Percentiles rank a stretch among this genome's conserved stretches.
Conservation (phyloP, 2,113 vertebrate species). For the Phylloscopus whistleri region DNA sequence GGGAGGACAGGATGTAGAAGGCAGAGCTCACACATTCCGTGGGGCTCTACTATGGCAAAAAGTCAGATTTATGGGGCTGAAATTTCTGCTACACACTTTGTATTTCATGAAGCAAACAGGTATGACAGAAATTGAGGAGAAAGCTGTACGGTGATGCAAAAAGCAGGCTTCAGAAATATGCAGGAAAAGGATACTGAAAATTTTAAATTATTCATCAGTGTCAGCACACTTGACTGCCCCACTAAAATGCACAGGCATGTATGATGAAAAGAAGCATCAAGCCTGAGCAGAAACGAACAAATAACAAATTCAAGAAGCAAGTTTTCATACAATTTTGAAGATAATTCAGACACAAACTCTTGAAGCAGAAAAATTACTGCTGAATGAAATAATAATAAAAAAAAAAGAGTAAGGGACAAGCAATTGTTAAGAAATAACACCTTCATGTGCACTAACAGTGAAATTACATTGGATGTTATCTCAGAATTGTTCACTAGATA, state of each 20-base stretch:
- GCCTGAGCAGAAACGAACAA: neutral
- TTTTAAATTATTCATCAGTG: neutral
- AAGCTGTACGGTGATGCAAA: neutral
- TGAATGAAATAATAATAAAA: neutral
- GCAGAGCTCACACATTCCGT: neutral
- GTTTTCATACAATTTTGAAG: neutral
- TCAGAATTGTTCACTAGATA: neutral
- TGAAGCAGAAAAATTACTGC: neutral
- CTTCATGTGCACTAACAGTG: neutral
- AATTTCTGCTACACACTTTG: neutral
- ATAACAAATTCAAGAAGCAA: neutral
- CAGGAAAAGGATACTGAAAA: neutral
- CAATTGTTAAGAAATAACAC: neutral
- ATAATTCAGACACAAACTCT: neutral
- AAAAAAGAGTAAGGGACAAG: neutral
- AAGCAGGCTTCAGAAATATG: neutral
- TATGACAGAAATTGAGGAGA: neutral
- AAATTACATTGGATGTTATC: neutral
- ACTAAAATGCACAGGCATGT: neutral
- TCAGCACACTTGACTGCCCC: neutral
- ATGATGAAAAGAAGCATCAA: neutral
- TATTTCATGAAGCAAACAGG: neutral
- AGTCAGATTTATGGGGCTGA: neutral
- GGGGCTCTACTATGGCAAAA: neutral
- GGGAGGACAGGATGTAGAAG: neutral